Evolutionary conservation across 2,797 vertebrate species (phyloP).

Genomic region (Galaxias olidus): DNA sequence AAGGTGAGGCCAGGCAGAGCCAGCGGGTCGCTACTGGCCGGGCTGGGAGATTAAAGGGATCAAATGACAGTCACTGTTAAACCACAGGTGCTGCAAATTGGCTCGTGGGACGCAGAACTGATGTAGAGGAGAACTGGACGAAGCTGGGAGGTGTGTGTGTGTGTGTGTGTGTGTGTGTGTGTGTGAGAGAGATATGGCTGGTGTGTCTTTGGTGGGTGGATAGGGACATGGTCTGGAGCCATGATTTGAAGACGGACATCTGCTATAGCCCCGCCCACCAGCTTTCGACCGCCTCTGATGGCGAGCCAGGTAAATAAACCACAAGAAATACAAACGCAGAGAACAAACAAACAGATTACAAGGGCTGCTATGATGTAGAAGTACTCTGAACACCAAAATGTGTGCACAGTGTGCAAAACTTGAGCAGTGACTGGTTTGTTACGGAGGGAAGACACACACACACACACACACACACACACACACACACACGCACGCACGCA

Average conservation of each 20-base stretch:
- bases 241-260: slow-evolving; percentile 70
- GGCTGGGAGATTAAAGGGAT: too few species aligned
- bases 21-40: too few species aligned
- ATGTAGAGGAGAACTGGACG: too few species aligned
- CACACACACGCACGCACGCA: neutral
- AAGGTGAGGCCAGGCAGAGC: too few species aligned
- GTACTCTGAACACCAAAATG: neutral
- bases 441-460: neutral
- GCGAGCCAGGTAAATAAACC: slow-evolving; percentile 24
- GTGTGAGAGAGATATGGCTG: slow-evolving; percentile 22
- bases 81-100: too few species aligned
- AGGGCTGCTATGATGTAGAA: neutral
- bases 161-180: neutral
- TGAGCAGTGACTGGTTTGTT: slow-evolving; percentile 3
- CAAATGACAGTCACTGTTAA: too few species aligned
- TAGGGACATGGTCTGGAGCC: neutral
- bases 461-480: neutral
- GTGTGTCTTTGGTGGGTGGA: slow-evolving; percentile 17
- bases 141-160: neutral
- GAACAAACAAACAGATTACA: slow-evolving; percentile 30
- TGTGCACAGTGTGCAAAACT: neutral
- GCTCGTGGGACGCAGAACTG: too few species aligned
- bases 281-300: slow-evolving; percentile 42
- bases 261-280: slow-evolving; percentile 63
- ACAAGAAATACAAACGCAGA: slow-evolving; percentile 38